Conservation (phyloP, 2,888 invertebrate species). For the Odontocerum albicorne region DNA sequence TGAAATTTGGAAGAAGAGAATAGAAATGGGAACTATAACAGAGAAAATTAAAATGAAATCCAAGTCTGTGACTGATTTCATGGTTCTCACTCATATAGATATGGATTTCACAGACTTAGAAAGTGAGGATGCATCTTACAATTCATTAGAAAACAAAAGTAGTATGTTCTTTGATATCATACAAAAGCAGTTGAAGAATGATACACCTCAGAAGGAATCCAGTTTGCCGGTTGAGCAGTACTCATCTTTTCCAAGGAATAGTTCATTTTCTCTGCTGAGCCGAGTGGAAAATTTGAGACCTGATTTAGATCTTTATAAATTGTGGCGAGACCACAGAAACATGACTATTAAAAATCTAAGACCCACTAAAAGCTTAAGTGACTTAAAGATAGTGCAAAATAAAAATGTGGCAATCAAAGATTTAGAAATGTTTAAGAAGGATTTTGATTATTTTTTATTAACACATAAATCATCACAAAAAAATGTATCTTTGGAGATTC, state of each 20-base stretch:
- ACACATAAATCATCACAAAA: constrained; percentile 10
- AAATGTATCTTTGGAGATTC: constrained; percentile 2
- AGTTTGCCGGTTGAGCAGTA: constrained; percentile 51
- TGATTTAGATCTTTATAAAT: constrained; percentile 27
- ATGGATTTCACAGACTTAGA: constrained; percentile 57
- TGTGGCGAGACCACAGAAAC: constrained; percentile 25
- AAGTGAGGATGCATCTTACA: constrained; percentile 44
- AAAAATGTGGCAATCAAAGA: constrained; percentile 22
- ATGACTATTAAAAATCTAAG: constrained; percentile 28
- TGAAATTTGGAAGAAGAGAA: constrained; percentile 61
- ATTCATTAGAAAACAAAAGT: constrained; percentile 28
- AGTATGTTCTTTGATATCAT: constrained; percentile 15
- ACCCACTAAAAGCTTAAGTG: constrained; percentile 25
- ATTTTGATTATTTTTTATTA: constrained; percentile 34
- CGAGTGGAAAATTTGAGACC: constrained; percentile 23
- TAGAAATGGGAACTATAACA: constrained; percentile 60
- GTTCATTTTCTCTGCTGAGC: constrained; percentile 13
- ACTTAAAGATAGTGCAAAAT: constrained; percentile 16
- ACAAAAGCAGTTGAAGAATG: constrained; percentile 20
- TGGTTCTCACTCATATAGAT: constrained; percentile 68
- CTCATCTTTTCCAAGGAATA: constrained; percentile 50
- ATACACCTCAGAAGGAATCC: constrained; percentile 28
- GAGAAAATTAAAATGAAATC: constrained; percentile 68
- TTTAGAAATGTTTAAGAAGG: constrained; percentile 23
- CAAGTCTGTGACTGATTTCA: constrained; percentile 66